A percentile compares a stretch with the other conserved stretches of the same genome.
phyloP scores from a whole-genome alignment of 2,888 invertebrate species.

The Volucella inflata region DNA sequence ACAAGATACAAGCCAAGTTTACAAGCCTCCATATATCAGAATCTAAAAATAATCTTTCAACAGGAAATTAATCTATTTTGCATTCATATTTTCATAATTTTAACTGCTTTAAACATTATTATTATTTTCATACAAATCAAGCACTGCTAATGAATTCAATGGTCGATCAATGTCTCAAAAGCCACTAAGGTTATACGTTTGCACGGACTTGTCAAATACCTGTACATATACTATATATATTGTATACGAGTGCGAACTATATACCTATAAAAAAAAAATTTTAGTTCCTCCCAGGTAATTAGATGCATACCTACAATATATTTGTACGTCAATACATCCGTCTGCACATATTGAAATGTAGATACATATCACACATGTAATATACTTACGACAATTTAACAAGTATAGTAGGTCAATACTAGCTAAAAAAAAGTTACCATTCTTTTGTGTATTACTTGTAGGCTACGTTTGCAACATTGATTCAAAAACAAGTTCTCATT shows the following conservation, averaged over 20 bases:
- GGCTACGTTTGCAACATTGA: conserved; percentile 7
- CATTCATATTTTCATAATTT: too few species aligned
- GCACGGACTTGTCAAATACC: too few species aligned
- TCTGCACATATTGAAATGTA: too few species aligned
- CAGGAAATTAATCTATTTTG: too few species aligned
- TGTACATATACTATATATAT: too few species aligned
- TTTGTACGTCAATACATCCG: neutral
- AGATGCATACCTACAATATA: neutral
- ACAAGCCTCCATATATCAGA: too few species aligned
- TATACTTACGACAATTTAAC: too few species aligned
- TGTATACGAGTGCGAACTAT: too few species aligned
- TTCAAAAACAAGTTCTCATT: conserved; percentile 1
- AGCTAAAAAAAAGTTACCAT: neutral
- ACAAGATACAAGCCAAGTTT: too few species aligned
- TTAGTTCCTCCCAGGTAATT: neutral
- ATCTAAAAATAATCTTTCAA: too few species aligned
- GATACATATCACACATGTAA: too few species aligned
- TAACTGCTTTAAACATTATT: neutral
- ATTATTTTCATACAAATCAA: neutral
- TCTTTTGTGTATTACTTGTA: neutral
- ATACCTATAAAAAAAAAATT: neutral
- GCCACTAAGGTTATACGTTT: neutral
- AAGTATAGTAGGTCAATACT: conserved; percentile 13
- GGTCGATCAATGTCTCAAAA: conserved; percentile 12
- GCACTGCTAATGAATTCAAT: neutral